Evolutionary conservation across 2,797 vertebrate species (phyloP), one percentile per base, ranked within the genome.

Genomic region (Microchirus variegatus): DNA sequence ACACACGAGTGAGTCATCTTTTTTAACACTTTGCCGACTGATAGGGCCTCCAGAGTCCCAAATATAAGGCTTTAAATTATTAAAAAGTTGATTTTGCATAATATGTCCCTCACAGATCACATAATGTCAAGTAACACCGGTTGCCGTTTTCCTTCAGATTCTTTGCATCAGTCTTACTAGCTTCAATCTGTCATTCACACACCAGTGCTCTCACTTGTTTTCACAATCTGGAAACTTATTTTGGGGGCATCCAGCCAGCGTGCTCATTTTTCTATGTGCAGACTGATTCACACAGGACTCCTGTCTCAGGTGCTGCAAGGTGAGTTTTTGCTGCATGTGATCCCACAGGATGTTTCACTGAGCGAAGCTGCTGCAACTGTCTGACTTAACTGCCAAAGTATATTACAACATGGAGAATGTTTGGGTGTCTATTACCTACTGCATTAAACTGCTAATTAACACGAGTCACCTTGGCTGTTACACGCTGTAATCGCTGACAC

Each of bases 101-200:
- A n/a, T n/a, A n/a, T n/a, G n/a, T n/a, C n/a, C n/a, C n/a, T 86
- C 76, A 81, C 56, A 77, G 56, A 73, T 67, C 47, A 37, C 44
- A 64, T n/a, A n/a, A n/a, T 53, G 70, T 46, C 47, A 77, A 77
- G 58, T 12, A 73, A 64, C n/a, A 2, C 66, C 77, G 65, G 73
- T 54, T 67, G 68, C 49, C 43, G 38, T 53, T 82, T 72, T 73
- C 56, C 75, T 70, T 73, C 38, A 18, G 47, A 45, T 48, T 54
- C 68, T 43, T 40, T 12, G 53, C 54, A 49, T 73, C 75, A 77
- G 66, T 67, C 70, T 70, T 11, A 54, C 61, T 13, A 50, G 61
- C 26, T 31, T 31, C 26, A 31, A 5, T 78, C 43, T 69, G 69
- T 44, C 79, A 70, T 63, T 78, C 59, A 58, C 9, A 66, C 19